These are phyloP conservation scores for Magallana nippona DNA, from an alignment of 2,888 invertebrate species.

Conservation along the genomic window DNA sequence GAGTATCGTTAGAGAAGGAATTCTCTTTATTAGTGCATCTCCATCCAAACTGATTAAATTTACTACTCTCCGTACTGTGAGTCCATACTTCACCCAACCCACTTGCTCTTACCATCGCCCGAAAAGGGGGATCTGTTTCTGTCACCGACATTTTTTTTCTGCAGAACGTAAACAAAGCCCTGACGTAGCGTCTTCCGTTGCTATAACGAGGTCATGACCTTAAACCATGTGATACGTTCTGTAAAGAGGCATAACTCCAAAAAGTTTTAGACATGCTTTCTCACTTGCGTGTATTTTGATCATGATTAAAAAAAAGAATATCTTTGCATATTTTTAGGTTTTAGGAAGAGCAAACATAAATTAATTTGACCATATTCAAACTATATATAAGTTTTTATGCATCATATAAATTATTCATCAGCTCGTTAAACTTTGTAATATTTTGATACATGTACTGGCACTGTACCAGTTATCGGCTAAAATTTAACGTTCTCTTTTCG, in stretches of 20 bases:
- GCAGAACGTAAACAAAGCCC: constrained; percentile 31
- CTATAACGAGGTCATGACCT: constrained; percentile 40
- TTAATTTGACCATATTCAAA: too few species aligned
- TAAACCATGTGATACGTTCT: constrained; percentile 14
- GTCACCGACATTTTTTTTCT: constrained; percentile 10
- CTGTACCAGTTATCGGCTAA: too few species aligned
- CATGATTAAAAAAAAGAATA: too few species aligned
- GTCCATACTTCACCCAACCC: constrained; percentile 75
- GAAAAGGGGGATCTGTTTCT: constrained; percentile 68
- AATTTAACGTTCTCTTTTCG: too few species aligned
- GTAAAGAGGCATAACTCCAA: not conserved
- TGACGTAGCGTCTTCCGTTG: constrained; percentile 60
- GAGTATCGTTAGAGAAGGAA: constrained; percentile 66
- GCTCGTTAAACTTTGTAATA: too few species aligned
- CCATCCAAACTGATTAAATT: constrained; percentile 76
- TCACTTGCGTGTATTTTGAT: too few species aligned
- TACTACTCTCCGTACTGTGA: constrained; percentile 67
- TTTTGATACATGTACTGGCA: too few species aligned
- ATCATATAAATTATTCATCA: too few species aligned
- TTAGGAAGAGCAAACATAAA: too few species aligned
- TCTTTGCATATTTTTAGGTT: too few species aligned
- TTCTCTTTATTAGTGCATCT: constrained; percentile 75
- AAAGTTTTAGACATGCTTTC: too few species aligned
- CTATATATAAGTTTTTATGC: too few species aligned
- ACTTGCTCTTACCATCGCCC: constrained; percentile 71